Conservation (phyloP, 1,140 invertebrate species). For the Lithobius niger region DNA sequence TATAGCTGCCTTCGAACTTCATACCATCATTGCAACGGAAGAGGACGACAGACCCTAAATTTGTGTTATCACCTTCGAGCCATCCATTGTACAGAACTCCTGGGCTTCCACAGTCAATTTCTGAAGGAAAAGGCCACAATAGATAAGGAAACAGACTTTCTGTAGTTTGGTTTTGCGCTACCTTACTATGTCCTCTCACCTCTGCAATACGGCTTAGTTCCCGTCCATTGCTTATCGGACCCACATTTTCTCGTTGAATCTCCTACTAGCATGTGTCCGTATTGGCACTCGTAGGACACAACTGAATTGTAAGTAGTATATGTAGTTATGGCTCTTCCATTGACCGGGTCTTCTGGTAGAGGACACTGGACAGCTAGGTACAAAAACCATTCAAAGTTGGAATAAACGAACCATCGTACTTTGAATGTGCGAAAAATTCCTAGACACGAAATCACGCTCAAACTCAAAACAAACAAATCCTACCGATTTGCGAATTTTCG, state of each 20-base stretch:
- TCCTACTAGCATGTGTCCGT: conserved; percentile 78
- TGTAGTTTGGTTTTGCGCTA: background rate
- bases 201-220: conserved; percentile 69
- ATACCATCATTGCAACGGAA: conserved; percentile 88
- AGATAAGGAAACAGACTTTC: too few species aligned
- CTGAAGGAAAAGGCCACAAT: too few species aligned
- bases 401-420: too few species aligned
- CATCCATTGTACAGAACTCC: conserved; percentile 86
- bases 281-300: conserved; percentile 83
- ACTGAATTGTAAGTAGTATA: conserved; percentile 88
- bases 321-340: conserved; percentile 80
- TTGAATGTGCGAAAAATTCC: too few species aligned
- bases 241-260: conserved; percentile 70
- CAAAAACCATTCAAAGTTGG: too few species aligned
- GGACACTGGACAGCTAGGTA: conserved; percentile 82
- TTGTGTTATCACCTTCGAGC: conserved; percentile 81
- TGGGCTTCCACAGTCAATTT: conserved; percentile 87
- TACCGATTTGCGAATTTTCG: too few species aligned
- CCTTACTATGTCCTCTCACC: conserved; percentile 35
- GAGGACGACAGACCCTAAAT: conserved; percentile 76
- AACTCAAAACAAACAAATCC: too few species aligned
- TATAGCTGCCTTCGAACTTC: conserved; percentile 69
- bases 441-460: too few species aligned
- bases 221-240: conserved; percentile 81
- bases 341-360: conserved; percentile 67